phyloP scores from a whole-genome alignment of 2,797 vertebrate species.

The Gambelia wislizenii region DNA sequence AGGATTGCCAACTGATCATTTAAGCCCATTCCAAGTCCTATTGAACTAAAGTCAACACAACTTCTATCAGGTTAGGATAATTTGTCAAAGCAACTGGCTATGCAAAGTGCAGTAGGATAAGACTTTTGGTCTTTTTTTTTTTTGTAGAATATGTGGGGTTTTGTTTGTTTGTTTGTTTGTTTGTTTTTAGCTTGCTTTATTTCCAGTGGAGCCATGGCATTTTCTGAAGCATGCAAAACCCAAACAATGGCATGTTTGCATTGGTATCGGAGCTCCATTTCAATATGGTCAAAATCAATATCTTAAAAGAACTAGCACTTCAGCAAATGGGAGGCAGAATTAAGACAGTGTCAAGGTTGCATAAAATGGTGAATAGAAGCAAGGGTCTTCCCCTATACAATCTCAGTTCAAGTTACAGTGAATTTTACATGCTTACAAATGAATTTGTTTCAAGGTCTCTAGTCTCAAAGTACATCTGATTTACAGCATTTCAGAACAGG shows the following conservation, averaged over 20 bases:
- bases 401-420: conserved; percentile 54
- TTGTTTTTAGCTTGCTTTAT: conserved; percentile 46
- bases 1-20: not conserved
- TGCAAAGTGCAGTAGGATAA: conserved; percentile 13
- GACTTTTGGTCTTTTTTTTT: conserved; percentile 19
- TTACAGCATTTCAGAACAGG: conserved; percentile 65
- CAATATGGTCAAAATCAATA: conserved; percentile 26
- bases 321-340: not conserved
- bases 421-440: conserved; percentile 70
- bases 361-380: not conserved
- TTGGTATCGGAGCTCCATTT: conserved; percentile 28
- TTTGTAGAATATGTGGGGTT: conserved; percentile 15
- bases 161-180: too few species aligned
- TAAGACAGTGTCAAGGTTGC: not conserved
- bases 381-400: not conserved
- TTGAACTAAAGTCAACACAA: not conserved
- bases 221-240: conserved; percentile 27
- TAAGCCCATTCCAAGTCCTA: not conserved
- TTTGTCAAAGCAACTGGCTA: conserved; percentile 19
- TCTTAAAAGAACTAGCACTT: not conserved
- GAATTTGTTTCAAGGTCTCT: conserved; percentile 62
- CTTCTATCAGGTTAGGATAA: not conserved
- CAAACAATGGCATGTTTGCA: conserved; percentile 15
- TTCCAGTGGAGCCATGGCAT: not conserved
- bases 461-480: conserved; percentile 57